Percentiles rank a stretch among this genome's conserved stretches.
These are phyloP conservation scores for Apogon hyalosoma DNA, from an alignment of 2,797 vertebrate species.

Conservation along the genomic window DNA sequence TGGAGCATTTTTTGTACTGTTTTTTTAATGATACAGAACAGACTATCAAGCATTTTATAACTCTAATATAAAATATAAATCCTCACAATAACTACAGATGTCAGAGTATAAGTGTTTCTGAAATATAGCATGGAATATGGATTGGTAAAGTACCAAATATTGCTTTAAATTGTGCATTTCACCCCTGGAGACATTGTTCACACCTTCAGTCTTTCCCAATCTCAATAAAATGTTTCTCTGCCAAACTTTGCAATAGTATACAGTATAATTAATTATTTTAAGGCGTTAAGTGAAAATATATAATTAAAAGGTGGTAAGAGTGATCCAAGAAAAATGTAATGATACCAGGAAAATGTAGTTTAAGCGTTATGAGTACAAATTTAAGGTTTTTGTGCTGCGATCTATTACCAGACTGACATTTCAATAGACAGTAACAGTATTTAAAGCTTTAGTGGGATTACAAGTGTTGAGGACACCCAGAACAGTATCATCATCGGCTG, in stretches of 20 bases:
- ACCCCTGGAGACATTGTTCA: neutral
- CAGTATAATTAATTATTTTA: neutral
- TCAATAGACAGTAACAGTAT: conserved; percentile 67
- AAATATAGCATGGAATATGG: too few relatives aligned
- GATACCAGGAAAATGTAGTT: neutral
- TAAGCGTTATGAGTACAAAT: conserved; percentile 4
- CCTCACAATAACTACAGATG: too few relatives aligned
- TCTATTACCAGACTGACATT: conserved; percentile 54
- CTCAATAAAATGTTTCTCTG: neutral
- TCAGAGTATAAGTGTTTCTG: too few relatives aligned
- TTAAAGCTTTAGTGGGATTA: conserved; percentile 82
- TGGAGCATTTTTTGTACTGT: too few relatives aligned
- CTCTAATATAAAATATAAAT: too few relatives aligned
- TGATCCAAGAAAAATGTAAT: neutral
- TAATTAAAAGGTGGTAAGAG: conserved; percentile 1
- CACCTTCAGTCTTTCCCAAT: neutral
- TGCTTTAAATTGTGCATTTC: too few relatives aligned
- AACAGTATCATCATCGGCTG: conserved; percentile 71
- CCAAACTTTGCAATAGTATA: neutral
- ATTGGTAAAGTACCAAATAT: too few relatives aligned
- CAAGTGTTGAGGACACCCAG: conserved; percentile 72
- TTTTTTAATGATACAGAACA: too few relatives aligned
- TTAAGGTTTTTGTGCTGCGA: conserved; percentile 19
- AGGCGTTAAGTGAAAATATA: neutral
- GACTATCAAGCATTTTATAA: too few relatives aligned